Base-by-base conservation (phyloP, 2,888 invertebrate species). In the Dasypolia templi region DNA sequence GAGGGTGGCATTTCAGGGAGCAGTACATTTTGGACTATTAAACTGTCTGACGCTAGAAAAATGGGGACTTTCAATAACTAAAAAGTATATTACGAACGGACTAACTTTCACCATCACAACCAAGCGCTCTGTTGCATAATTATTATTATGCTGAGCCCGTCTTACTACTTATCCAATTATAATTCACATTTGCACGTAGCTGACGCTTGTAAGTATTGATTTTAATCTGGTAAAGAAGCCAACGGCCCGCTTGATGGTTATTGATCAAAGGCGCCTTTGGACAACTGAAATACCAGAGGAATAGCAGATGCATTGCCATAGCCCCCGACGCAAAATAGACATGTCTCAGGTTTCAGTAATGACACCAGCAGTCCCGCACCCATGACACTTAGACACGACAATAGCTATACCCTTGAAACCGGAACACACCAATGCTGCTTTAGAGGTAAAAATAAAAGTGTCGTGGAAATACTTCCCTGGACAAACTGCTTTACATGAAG, bases 51-150 rank as follows among this genome's bases (percentile, higher is more conserved):
- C 70, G 67, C 74, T 82, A 86, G 85, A 80, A 83, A 88, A 82
- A 80, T 67, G 68, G 74, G 79, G 75, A 83, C 74, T 82, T 84
- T 73, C 81, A 77, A 85, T 83, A 83, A 75, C 83, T 83, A 86
- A 75, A 79, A 88, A 87, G 87, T 87, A 82, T 86, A 88, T 87
- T 88, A 86, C 83, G 85, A 88, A 77, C 81, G 70, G 79, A 63
- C 78, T 84, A 64, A 89, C 92, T 92, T 91, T 91, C 91, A 89
- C 91, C 91, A 86, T 88, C 86, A 87, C 82, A 78, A 76, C 55
- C 73, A 67, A 61, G 70, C 51, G 75, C 67, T 70, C 79, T 75
- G 83, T 87, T 89, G 87, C 87, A 86, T 89, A 82, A 89, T 84
- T 72, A 86, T 89, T 82, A 89, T 84, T 72, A 70, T 53, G 53